Evolutionary conservation across 2,113 vertebrate genomes (phyloP).

Genomic region (Psettodes erumei): DNA sequence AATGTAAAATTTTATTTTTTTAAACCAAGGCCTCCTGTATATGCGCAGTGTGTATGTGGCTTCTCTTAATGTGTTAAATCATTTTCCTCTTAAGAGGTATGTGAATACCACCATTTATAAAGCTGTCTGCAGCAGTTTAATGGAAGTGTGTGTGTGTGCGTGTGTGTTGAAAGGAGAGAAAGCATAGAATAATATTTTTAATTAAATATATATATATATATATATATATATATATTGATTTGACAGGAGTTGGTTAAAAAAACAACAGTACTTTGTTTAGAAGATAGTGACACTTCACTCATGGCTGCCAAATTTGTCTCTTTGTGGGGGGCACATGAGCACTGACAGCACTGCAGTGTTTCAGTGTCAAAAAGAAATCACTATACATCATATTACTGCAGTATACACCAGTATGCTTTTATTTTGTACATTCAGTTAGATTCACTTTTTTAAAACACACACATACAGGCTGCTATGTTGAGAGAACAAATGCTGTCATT

Average conservation of each 20-base stretch:
- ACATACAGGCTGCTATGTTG: slow-evolving; percentile 30
- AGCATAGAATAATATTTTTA: slow-evolving; percentile 58
- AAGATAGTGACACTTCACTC: slow-evolving; percentile 3
- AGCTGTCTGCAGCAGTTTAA: slow-evolving; percentile 25
- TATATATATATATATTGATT: slow-evolving; percentile 47
- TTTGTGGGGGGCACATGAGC: neutral
- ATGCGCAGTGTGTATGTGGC: slow-evolving; percentile 38
- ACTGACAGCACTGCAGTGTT: slow-evolving; percentile 21
- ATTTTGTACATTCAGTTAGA: slow-evolving; percentile 10
- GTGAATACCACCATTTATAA: slow-evolving; percentile 65
- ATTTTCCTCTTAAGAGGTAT: slow-evolving; percentile 26
- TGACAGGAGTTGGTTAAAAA: slow-evolving; percentile 35
- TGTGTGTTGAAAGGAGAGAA: slow-evolving; percentile 43
- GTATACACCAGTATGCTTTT: too few species aligned
- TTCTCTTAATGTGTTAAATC: slow-evolving; percentile 33
- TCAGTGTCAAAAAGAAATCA: slow-evolving; percentile 32
- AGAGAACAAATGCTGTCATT: slow-evolving; percentile 23
- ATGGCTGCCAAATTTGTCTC: slow-evolving; percentile 3
- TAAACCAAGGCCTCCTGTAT: slow-evolving; percentile 46
- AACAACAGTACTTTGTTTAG: slow-evolving; percentile 49
- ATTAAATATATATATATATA: slow-evolving; percentile 44
- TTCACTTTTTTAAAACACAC: neutral
- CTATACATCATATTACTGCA: too few species aligned
- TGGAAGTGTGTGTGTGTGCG: slow-evolving; percentile 6
- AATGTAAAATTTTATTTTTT: slow-evolving; percentile 69